Percentiles rank a stretch among this genome's conserved stretches.
phyloP scores from a whole-genome alignment of 1,140 invertebrate genomes.

The Pogonomyrmex californicus region DNA sequence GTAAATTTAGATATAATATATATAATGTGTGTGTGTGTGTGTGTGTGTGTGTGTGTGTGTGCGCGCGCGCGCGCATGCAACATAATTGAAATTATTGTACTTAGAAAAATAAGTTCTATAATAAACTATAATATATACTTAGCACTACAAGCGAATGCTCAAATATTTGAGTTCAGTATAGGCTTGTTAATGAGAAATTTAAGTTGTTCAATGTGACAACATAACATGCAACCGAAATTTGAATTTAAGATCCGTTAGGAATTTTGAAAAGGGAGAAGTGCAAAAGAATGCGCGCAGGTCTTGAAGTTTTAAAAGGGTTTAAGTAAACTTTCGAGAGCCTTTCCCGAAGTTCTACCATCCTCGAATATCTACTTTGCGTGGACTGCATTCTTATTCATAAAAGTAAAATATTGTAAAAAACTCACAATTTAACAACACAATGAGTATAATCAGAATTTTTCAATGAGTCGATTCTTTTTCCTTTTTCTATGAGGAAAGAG shows the following conservation, averaged over 20 bases:
- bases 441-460: conserved; percentile 53
- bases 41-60: too few relatives aligned
- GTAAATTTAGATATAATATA: neutral
- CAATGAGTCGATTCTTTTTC: neutral
- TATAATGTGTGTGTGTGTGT: too few relatives aligned
- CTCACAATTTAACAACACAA: conserved; percentile 17
- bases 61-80: too few relatives aligned
- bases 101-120: neutral
- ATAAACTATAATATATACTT: conserved; percentile 11
- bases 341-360: conserved; percentile 30
- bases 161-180: neutral
- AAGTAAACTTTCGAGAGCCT: conserved; percentile 46
- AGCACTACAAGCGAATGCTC: neutral
- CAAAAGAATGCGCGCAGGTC: neutral
- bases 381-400: conserved; percentile 61
- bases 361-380: conserved; percentile 58
- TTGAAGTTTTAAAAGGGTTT: conserved; percentile 64
- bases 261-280: conserved; percentile 41
- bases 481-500: neutral
- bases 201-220: neutral
- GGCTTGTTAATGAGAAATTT: conserved; percentile 2
- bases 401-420: conserved; percentile 50
- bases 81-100: neutral
- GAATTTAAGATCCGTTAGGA: conserved; percentile 48
- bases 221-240: conserved; percentile 21